Percentiles rank a stretch among this genome's conserved stretches.
Evolutionary conservation across 2,113 vertebrate species (phyloP).

Genomic region (Pan troglodytes): NHGRI_mPanTro3-v2.1_pri NC_072408.2:88384001-88384500

Average conservation of each 20-base stretch:
- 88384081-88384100: background rate
- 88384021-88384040: background rate
- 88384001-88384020: background rate
- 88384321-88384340: background rate
- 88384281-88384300: background rate
- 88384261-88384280: background rate
- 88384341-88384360: background rate
- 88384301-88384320: background rate
- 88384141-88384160: background rate
- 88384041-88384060: background rate
- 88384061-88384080: background rate
- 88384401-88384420: background rate
- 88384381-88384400: background rate
- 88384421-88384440: constrained; percentile 38
- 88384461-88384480: constrained; percentile 59
- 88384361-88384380: background rate
- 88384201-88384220: background rate
- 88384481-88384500: constrained; percentile 43
- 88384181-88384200: background rate
- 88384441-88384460: constrained; percentile 43
- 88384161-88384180: background rate
- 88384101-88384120: background rate
- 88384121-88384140: background rate
- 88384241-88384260: background rate
- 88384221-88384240: background rate